Conservation (phyloP, 1,140 invertebrate genomes). For the Ruditapes philippinarum region DNA sequence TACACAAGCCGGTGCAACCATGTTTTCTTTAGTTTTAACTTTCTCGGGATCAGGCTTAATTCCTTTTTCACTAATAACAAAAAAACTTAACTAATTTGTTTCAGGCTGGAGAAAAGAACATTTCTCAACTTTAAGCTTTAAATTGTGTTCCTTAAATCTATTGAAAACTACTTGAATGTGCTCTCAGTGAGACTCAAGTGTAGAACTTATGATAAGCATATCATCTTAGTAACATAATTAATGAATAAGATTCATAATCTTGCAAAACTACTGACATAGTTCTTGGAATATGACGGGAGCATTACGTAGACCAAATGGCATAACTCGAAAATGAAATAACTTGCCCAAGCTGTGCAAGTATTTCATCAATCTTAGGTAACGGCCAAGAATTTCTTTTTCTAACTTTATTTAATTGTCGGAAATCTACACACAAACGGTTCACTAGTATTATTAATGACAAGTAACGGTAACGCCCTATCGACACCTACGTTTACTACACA, state of each 20-base stretch:
- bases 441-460: neutral
- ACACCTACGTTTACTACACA: neutral
- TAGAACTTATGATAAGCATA: neutral
- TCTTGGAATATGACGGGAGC: neutral
- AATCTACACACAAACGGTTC: conserved; percentile 22
- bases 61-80: conserved; percentile 20
- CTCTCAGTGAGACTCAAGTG: neutral
- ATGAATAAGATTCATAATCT: neutral
- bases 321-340: conserved; percentile 2
- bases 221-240: conserved; percentile 29
- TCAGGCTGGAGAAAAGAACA: conserved; percentile 31
- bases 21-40: conserved; percentile 3
- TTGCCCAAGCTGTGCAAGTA: neutral
- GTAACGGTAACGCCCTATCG: neutral
- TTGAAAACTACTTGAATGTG: conserved; percentile 23
- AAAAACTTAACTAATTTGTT: conserved; percentile 38
- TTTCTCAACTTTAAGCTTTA: conserved; percentile 32
- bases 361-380: conserved; percentile 43
- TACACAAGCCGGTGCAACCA: neutral
- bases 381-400: conserved; percentile 28
- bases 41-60: conserved; percentile 36
- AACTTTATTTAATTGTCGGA: conserved; percentile 10
- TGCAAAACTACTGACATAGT: conserved; percentile 14
- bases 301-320: conserved; percentile 20
- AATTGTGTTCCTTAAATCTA: conserved; percentile 21